A percentile compares a stretch with the other conserved stretches of the same genome.
phyloP scores from a whole-genome alignment of 2,113 vertebrate species.

The Crocuta crocuta region DNA sequence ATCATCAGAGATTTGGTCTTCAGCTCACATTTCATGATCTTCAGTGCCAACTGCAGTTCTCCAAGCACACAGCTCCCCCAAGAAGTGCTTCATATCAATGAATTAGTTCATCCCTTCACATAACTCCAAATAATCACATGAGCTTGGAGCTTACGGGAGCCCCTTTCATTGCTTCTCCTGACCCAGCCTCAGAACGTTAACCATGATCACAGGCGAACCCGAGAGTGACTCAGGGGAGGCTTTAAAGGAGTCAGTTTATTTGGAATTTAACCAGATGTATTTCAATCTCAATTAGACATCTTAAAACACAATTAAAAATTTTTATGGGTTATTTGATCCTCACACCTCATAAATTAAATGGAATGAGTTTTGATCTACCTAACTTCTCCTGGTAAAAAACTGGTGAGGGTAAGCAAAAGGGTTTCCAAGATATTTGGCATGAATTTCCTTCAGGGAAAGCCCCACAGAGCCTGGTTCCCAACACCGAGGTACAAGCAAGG shows the following conservation, averaged over 20 bases:
- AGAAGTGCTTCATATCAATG: not conserved
- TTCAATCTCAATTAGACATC: slow-evolving; percentile 86
- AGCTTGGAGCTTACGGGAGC: slow-evolving; percentile 2
- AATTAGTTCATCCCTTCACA: not conserved
- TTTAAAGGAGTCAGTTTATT: slow-evolving; percentile 84
- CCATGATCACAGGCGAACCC: slow-evolving; percentile 82
- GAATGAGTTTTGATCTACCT: slow-evolving; percentile 83
- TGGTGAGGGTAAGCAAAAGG: slow-evolving; percentile 51
- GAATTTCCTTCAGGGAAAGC: slow-evolving; percentile 70
- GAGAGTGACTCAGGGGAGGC: slow-evolving; percentile 81
- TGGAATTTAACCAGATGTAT: slow-evolving; percentile 87
- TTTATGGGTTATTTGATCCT: slow-evolving; percentile 87
- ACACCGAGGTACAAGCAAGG: slow-evolving; percentile 50
- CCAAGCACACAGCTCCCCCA: not conserved
- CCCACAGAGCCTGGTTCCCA: slow-evolving; percentile 71
- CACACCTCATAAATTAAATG: slow-evolving; percentile 86
- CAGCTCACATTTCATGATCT: not conserved
- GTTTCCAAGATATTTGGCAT: slow-evolving; percentile 79
- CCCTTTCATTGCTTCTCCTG: slow-evolving; percentile 70
- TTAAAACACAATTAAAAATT: slow-evolving; percentile 87
- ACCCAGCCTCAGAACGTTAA: slow-evolving; percentile 83
- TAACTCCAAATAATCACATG: slow-evolving; percentile 60
- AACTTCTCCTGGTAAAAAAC: slow-evolving; percentile 77
- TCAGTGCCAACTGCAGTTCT: not conserved
- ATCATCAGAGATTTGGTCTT: not conserved